Base-by-base conservation (phyloP, 2,888 invertebrate species). In the Lithophane semibrunnea region DNA sequence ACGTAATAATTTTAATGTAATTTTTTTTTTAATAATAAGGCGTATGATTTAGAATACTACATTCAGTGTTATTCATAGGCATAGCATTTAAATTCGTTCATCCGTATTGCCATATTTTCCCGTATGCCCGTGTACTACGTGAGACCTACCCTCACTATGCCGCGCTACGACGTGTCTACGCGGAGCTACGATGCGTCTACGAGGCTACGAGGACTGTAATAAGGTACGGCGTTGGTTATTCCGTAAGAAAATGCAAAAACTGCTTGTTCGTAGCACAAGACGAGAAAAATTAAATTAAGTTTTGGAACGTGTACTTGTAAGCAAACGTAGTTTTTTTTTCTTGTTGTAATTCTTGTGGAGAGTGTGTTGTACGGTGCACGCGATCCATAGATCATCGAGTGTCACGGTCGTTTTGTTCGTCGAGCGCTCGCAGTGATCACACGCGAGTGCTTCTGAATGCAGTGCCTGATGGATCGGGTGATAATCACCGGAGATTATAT, bases 361-460 rank as follows among this genome's bases (percentile, higher is more conserved):
- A 63, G 37, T 37, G 10, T 21, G 73, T 9, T 21, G 42, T 58
- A 12, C 2, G n/a, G n/a, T 10, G 18, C 65, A 77, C 77, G 65
- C 58, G 65, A 76, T n/a, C 21, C 16, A 3, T n/a, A 49, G 49
- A 76, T 76, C 58, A 64, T 16, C 16, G 64, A 65, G 42, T 21
- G 44, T n/a, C 12, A 24, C 8, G 16, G n/a, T 52, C 44, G 12
- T 52, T 42, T n/a, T 61, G 44, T 54, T 72, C 0, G 42, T 52
- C 24, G 5, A 10, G 65, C 72, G 42, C 49, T 24, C 13, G 1
- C n/a, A 44, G 21, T 21, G 24, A 67, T 24, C 44, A 21, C 61
- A 5, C 21, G 9, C 58, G 37, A 29, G 18, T 18, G 9, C 37
- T 24, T 21, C 44, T 7, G 21, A 16, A n/a, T 44, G 52, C 44